Evolutionary conservation across 2,888 invertebrate species (phyloP).

Genomic region (Habrosyne pyritoides): DNA sequence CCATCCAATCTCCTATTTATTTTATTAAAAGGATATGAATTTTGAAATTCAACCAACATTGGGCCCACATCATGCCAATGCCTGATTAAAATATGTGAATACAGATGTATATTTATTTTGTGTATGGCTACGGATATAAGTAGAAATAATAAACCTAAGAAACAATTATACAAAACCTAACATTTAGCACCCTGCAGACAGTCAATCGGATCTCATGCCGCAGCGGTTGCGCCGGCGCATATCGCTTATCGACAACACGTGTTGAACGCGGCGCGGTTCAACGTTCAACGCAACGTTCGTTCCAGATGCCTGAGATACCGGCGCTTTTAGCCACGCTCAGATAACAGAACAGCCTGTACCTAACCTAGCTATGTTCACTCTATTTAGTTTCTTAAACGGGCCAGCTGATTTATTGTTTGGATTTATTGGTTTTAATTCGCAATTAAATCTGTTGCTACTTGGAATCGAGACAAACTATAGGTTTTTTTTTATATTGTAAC

Average conservation of each 20-base stretch:
- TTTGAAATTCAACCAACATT: no score
- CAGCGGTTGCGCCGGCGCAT: background rate
- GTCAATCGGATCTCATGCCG: background rate
- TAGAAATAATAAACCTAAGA: background rate
- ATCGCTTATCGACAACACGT: conserved; percentile 7
- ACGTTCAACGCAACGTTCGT: conserved; percentile 16
- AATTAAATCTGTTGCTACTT: no score
- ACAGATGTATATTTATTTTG: no score
- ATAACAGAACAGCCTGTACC: background rate
- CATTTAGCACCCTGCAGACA: background rate
- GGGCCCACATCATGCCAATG: no score
- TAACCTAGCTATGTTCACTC: background rate
- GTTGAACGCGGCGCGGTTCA: conserved; percentile 1
- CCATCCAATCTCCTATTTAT: no score
- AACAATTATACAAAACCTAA: background rate
- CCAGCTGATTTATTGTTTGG: no score
- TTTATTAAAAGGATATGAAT: no score
- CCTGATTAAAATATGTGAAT: no score
- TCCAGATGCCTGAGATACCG: conserved; percentile 40
- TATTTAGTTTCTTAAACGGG: background rate
- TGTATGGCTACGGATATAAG: no score
- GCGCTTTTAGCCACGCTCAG: conserved; percentile 29
- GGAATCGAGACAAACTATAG: no score
- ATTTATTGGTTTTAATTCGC: no score
- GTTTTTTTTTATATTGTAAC: no score